Evolutionary conservation across 35 echinoderm and acorn worm genomes (phyloP), one percentile per base, ranked within the genome.

Genomic region (Ophioderma brevispina): DNA sequence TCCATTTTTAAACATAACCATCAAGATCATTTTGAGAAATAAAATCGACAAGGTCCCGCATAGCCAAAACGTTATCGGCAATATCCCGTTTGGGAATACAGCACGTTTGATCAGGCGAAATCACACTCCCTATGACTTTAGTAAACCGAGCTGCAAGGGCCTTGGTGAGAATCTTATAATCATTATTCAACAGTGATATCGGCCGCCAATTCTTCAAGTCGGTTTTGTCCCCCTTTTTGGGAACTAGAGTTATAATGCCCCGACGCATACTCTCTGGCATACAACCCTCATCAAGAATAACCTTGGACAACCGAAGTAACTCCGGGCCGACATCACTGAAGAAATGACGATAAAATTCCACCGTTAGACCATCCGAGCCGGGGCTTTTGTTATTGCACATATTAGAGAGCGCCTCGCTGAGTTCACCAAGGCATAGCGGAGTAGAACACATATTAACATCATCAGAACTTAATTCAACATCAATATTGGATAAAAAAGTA

Each of bases 41-140:
- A 39, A 85, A 90, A 52, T 94, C 75, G 23, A 89, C 76, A 78
- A 86, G 30, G 75, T 94, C 84, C 13, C 49, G 33, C 10, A 94
- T 78, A 31, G 36, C 31, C n/a, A 85, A 63, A 32, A 90, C 83
- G 82, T 94, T 94, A 32, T 94, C 49, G 15, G 76, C 55, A 32
- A 90, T 94, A 38, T 79, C 52, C 38, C 88, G 42, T 4, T 88
- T 82, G 1, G 88, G 81, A 35, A 94, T 39, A 64, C 81, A 94
- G 33, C 87, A 90, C 32, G 64, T 94, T 75, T 94, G 87, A 32
- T 94, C 92, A 8, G 76, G 2, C 8, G 79, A 80, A 31, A 94
- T 34, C 0, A 94, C 78, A 10, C 28, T 78, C 1, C 32, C 33
- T 32, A 94, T 85, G 18, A 94, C 81, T 17, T 80, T 85, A 23